A percentile compares a stretch with the other conserved stretches of the same genome.
Conservation (phyloP, 2,888 invertebrate species). For the Tipula unca region DNA sequence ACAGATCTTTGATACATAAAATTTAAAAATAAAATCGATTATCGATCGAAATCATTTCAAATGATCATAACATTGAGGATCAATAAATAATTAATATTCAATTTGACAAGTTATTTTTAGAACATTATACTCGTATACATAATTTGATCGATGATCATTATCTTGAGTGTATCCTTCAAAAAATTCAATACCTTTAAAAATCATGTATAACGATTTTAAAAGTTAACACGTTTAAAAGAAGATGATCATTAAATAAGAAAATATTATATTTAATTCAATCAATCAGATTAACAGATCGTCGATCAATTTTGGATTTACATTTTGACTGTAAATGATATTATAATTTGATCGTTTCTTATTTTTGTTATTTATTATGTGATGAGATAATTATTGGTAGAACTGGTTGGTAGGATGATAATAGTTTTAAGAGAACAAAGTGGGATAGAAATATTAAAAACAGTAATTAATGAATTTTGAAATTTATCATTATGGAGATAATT, state of each 20-base stretch:
- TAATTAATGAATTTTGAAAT: no score
- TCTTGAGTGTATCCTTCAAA: not conserved
- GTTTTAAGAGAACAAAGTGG: no score
- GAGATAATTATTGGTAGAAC: not conserved
- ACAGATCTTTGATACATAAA: not conserved
- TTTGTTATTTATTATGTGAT: not conserved
- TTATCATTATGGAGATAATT: no score
- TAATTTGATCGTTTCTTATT: not conserved
- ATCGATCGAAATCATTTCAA: not conserved
- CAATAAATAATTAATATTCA: not conserved
- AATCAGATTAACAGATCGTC: slow-evolving; percentile 8
- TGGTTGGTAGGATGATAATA: no score
- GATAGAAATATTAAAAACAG: no score
- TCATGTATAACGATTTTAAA: not conserved
- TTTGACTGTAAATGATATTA: not conserved
- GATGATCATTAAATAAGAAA: not conserved
- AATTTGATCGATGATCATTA: not conserved
- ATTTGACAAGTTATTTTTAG: not conserved
- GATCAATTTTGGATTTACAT: not conserved
- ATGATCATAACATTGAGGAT: not conserved
- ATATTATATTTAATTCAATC: not conserved
- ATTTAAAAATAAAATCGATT: not conserved
- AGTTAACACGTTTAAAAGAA: not conserved
- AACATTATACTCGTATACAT: not conserved
- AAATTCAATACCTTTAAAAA: not conserved